Evolutionary conservation across 2,888 invertebrate genomes (phyloP), one percentile per base, ranked within the genome.

Genomic region (Nipponacmea schrenckii): DNA sequence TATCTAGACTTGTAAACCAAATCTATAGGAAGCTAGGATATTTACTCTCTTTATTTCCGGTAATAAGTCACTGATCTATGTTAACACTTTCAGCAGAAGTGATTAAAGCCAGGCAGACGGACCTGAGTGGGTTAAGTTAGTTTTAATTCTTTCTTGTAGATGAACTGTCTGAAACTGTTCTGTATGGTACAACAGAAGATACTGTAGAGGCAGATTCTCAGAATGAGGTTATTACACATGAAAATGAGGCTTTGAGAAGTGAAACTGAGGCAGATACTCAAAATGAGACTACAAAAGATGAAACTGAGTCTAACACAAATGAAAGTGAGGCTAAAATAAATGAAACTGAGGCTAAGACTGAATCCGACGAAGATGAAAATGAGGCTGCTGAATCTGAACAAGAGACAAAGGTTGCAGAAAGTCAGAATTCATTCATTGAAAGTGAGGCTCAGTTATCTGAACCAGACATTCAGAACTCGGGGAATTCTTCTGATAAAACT

Each of bases 381-480:
- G 66, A 44, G 66, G 39, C 39, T 39, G 66, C 31, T 26, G 66
- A 44, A 20, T 39, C n/a, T 17, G 66, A 27, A 17, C 44, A 66
- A n/a, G 66, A 66, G n/a, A 45, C 17, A 7, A 26, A 31, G 39
- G n/a, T 45, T 31, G 66, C 26, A 17, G 66, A 5, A 7, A 15
- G 44, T 17, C 44, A 26, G 14, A 31, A 17, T 10, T 14, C 39
- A 10, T 45, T 12, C 4, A n/a, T 20, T n/a, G 44, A 66, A n/a
- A 31, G 20, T 44, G 66, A 44, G 31, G n/a, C n/a, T 17, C 17
- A 0, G 45, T n/a, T 7, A 8, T 39, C n/a, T 5, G 44, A 64
- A 64, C 17, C 20, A 17, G 8, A 20, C 15, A 1, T 45, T 8
- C 17, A 31, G 5, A 31, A 45, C 17, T 45, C 10, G 12, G n/a